A percentile compares a stretch with the other conserved stretches of the same genome.
phyloP scores from a whole-genome alignment of 1,140 invertebrate species.

The Aradophagus sp. region DNA sequence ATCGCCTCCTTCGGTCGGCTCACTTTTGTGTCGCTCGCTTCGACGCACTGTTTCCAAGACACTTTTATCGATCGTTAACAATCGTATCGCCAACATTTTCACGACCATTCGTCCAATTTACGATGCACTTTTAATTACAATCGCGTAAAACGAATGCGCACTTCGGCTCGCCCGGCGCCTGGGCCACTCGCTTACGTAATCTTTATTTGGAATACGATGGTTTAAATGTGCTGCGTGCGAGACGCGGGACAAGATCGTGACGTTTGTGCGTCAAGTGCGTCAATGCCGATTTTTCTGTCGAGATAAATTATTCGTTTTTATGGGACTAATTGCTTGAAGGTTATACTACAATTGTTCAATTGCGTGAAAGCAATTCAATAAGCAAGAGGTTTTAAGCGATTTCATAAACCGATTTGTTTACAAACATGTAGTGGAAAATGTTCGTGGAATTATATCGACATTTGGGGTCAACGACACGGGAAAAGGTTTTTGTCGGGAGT shows the following conservation, averaged over 20 bases:
- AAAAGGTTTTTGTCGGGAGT: no score
- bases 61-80: constrained; percentile 54
- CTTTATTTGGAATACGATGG: constrained; percentile 38
- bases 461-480: no score
- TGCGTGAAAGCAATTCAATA: no score
- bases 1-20: constrained; percentile 37
- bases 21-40: constrained; percentile 41
- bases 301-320: constrained; percentile 17
- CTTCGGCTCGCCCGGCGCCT: constrained; percentile 28
- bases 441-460: no score
- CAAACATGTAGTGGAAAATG: no score
- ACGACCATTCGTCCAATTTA: constrained; percentile 38
- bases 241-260: constrained; percentile 33
- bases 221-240: constrained; percentile 27
- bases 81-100: constrained; percentile 32
- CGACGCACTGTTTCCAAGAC: constrained; percentile 49
- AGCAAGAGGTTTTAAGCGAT: no score
- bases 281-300: constrained; percentile 12
- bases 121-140: constrained; percentile 36
- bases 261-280: no score
- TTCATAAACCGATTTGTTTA: no score
- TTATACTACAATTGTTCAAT: no score
- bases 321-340: no score
- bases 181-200: constrained; percentile 25
- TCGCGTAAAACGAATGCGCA: constrained; percentile 37